These are phyloP conservation scores for Sinocyclocheilus grahami DNA, from an alignment of 2,113 vertebrate genomes.

Conservation along the genomic window DNA sequence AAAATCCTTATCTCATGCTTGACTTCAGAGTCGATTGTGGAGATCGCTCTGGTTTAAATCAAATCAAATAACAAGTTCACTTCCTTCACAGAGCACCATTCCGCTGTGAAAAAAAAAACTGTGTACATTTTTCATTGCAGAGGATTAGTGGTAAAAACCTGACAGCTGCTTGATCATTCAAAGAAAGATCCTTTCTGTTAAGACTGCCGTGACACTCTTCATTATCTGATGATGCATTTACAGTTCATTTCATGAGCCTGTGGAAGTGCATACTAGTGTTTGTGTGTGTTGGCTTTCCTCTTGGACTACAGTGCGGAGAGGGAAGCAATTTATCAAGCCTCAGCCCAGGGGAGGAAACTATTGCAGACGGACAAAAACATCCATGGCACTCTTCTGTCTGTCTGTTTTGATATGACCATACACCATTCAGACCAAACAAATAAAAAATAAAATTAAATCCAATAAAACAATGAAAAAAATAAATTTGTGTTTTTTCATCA, in stretches of 20 bases:
- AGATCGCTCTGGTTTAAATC: slow-evolving; percentile 12
- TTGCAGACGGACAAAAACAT: slow-evolving; percentile 55
- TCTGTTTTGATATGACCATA: slow-evolving; percentile 32
- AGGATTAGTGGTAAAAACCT: slow-evolving; percentile 39
- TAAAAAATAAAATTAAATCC: neutral
- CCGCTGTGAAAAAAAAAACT: neutral
- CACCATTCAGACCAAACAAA: neutral
- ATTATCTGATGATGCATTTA: slow-evolving; percentile 34
- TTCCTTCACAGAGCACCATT: neutral
- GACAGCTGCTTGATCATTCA: slow-evolving; percentile 49
- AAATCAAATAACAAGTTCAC: slow-evolving; percentile 11
- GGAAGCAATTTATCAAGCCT: slow-evolving; percentile 55
- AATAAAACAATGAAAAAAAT: neutral
- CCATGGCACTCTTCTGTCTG: slow-evolving; percentile 37
- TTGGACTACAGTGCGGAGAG: slow-evolving; percentile 46
- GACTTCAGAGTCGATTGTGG: slow-evolving; percentile 28
- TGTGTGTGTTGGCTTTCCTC: slow-evolving; percentile 47
- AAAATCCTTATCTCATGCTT: slow-evolving; percentile 17
- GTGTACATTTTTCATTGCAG: neutral
- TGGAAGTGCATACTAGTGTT: neutral
- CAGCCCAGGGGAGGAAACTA: slow-evolving; percentile 46
- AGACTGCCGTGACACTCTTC: slow-evolving; percentile 18
- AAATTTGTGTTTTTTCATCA: neutral
- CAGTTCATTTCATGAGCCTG: slow-evolving; percentile 38
- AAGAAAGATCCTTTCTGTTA: slow-evolving; percentile 40